Base-by-base conservation (phyloP, 1,140 invertebrate species). In the Lepidotrigona ventralis region DNA sequence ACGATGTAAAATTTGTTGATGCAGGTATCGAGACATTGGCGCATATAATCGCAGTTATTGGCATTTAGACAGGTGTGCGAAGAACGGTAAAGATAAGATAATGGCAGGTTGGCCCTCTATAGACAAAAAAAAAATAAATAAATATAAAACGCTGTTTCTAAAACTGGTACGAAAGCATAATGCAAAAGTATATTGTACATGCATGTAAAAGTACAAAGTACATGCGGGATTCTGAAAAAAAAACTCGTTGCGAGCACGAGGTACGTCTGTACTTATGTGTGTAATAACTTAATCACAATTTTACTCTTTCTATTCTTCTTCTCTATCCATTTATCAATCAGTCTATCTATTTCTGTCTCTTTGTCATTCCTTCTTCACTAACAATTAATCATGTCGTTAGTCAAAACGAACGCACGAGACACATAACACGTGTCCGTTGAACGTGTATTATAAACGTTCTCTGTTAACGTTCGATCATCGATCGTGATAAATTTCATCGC, bases 51-150 rank as follows among this genome's bases (percentile, higher is more conserved):
- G 53, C 17, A 71, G 5, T 85, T 46, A 75, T 84, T 79, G 60
- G 80, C 58, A 70, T 87, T 87, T 81, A 85, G 77, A 85, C 80
- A 81, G 77, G 69, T 87, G 87, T 77, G 60, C 46, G 60, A 60
- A 81, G 60, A 56, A 74, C 72, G 72, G 51, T 87, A 79, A 15
- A n/a, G 86, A 88, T 88, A 87, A 88, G 84, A 87, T 88, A 88
- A 83, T 29, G 29, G 53, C 21, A 29, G 60, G 5, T 64, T 60
- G 69, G 23, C 58, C 70, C 69, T 84, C 60, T 29, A 81, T 58
- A 46, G 39, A 56, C 58, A 60, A 17, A 71, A 71, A 75, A 33
- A 14, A 26, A 64, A 64, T 6, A 64, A 70, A 54, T 9, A 46
- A 83, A 5, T 12, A 23, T 70, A 71, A n/a, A 26, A 39, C n/a